Conservation (phyloP, 2,888 invertebrate genomes). For the Rhagophthalmus giganteus region DNA sequence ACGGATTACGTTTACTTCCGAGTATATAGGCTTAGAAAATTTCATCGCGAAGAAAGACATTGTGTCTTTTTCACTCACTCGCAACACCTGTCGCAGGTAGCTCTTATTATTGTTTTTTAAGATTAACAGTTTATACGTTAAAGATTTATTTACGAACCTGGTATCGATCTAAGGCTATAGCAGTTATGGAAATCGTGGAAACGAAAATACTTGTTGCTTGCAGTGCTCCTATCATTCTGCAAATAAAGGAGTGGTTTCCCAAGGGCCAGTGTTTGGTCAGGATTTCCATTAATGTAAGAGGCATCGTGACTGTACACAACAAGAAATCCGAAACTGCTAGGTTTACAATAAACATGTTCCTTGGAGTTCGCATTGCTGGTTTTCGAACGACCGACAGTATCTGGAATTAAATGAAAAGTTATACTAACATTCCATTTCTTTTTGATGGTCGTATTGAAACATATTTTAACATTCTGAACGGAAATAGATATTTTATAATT, state of each 20-base stretch:
- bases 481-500: too few relatives aligned
- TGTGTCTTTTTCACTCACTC: too few relatives aligned
- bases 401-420: slow-evolving; percentile 42
- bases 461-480: too few relatives aligned
- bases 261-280: slow-evolving; percentile 85
- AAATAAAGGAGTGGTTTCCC: slow-evolving; percentile 74
- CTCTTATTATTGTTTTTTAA: too few relatives aligned
- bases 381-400: slow-evolving; percentile 73
- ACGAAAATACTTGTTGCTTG: slow-evolving; percentile 92
- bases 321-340: slow-evolving; percentile 83
- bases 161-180: slow-evolving; percentile 84
- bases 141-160: slow-evolving; percentile 64
- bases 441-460: too few relatives aligned
- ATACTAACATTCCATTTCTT: too few relatives aligned
- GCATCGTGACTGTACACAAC: slow-evolving; percentile 87
- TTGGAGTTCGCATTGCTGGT: slow-evolving; percentile 85
- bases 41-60: too few relatives aligned
- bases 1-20: too few relatives aligned
- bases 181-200: slow-evolving; percentile 91
- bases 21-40: too few relatives aligned
- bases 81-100: too few relatives aligned
- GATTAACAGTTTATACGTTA: not conserved
- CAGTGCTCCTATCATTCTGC: slow-evolving; percentile 83
- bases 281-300: slow-evolving; percentile 85
- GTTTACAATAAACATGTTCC: slow-evolving; percentile 93